Conservation (phyloP, 2,797 vertebrate genomes). For the Gymnodraco acuticeps region DNA sequence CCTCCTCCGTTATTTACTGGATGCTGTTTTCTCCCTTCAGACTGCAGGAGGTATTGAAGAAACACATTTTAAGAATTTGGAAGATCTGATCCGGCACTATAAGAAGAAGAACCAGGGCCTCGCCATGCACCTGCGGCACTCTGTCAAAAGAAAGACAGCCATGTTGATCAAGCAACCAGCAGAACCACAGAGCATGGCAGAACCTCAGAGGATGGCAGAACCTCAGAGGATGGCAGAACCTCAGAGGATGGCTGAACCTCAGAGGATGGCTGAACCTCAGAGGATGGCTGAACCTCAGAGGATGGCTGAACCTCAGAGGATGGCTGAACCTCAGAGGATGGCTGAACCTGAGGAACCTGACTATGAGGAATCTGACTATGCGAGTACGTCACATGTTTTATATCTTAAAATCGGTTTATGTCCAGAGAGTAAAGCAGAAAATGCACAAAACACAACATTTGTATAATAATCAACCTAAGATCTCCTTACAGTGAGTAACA, state of each 20-base stretch:
- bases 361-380: conserved; percentile 41
- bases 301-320: conserved; percentile 8
- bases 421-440: no score
- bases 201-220: fast-evolving
- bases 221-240: not conserved
- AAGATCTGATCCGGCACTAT: conserved; percentile 74
- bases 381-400: conserved; percentile 57
- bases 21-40: conserved; percentile 42
- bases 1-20: not conserved
- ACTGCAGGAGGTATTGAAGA: conserved; percentile 45
- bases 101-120: conserved; percentile 77
- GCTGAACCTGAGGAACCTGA: not conserved
- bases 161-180: conserved; percentile 22
- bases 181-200: not conserved
- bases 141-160: conserved; percentile 66
- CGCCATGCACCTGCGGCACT: conserved; percentile 59
- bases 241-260: fast-evolving
- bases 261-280: conserved; percentile 7
- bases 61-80: conserved; percentile 67
- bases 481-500: no score
- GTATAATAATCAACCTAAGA: no score
- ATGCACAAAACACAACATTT: no score
- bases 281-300: not conserved
- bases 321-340: not conserved
- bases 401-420: no score